Base-by-base conservation (phyloP, 1,140 invertebrate genomes). In the Diachasma alloeum region DNA sequence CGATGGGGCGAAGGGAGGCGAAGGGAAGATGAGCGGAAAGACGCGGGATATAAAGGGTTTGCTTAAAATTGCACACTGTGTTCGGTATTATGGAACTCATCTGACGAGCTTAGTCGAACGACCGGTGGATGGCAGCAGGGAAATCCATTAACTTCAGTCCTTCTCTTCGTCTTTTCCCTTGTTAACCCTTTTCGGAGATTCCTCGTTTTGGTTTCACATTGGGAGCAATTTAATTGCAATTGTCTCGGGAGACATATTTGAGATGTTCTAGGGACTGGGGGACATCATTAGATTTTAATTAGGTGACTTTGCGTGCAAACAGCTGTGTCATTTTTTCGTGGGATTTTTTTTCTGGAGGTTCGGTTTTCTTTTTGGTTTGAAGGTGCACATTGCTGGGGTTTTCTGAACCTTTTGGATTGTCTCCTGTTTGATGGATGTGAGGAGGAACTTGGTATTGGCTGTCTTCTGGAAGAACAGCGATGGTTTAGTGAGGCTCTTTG, bases 51-150 rank as follows among this genome's bases (percentile, higher is more conserved):
- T 66, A 66, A 66, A 88, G 88, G 87, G 87, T 83, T 88, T 89
- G 87, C 85, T 88, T 87, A 88, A 88, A 88, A 89, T 88, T 88
- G 86, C 87, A 88, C 87, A 85, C 85, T 83, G 83, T 59, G 10
- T 83, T 83, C 85, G 88, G 86, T 85, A 89, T 89, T 88, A 89
- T 88, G 85, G 83, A 88, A 84, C 83, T 86, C 59, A 66, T 66
- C 83, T 88, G 86, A 88, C 86, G 86, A 87, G 86, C 82, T 86
- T 84, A 80, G 80, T 76, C 79, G 78, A 84, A 85, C 83, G 83
- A 84, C 84, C 82, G 83, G 84, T 82, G 81, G 83, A 87, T 87
- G 82, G 79, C 82, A 81, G 83, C 84, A 85, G 86, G 86, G 81
- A 87, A 88, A 88, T 88, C 85, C 84, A 87, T 87, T 87, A 87